phyloP scores from a whole-genome alignment of 2,113 vertebrate genomes.

The Cygnus atratus region DNA sequence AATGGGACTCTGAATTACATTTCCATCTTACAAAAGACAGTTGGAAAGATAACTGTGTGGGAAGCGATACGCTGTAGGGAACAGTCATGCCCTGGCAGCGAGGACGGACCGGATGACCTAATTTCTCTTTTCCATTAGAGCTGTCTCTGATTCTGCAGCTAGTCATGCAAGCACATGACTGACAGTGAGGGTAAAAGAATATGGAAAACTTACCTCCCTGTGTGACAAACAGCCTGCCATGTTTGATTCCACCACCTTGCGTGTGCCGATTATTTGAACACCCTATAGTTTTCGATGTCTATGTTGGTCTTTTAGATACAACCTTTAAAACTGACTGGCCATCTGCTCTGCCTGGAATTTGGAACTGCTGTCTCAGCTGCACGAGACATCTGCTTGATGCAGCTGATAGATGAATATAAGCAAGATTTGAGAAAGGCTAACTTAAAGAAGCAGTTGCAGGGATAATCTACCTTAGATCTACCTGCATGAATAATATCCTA shows the following conservation, averaged over 20 bases:
- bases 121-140: slow-evolving; percentile 61
- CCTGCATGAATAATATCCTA: not conserved
- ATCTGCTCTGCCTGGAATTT: not conserved
- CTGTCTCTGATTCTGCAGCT: not conserved
- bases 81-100: slow-evolving; percentile 55
- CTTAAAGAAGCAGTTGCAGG: not conserved
- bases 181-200: not conserved
- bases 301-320: not conserved
- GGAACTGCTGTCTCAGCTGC: slow-evolving; percentile 22
- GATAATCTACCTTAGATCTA: not conserved
- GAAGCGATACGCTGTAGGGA: slow-evolving; percentile 42
- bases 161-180: slow-evolving; percentile 42
- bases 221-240: not conserved
- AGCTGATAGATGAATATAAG: not conserved
- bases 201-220: not conserved
- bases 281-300: not conserved
- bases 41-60: slow-evolving; percentile 57
- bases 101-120: slow-evolving; percentile 59
- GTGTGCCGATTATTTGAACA: not conserved
- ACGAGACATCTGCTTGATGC: not conserved
- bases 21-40: not conserved
- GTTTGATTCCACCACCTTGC: not conserved
- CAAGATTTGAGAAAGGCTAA: not conserved
- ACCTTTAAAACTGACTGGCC: not conserved
- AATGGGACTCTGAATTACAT: slow-evolving; percentile 22